Evolutionary conservation across 2,888 invertebrate species (phyloP).

Genomic region (Tridacna crocea): DNA sequence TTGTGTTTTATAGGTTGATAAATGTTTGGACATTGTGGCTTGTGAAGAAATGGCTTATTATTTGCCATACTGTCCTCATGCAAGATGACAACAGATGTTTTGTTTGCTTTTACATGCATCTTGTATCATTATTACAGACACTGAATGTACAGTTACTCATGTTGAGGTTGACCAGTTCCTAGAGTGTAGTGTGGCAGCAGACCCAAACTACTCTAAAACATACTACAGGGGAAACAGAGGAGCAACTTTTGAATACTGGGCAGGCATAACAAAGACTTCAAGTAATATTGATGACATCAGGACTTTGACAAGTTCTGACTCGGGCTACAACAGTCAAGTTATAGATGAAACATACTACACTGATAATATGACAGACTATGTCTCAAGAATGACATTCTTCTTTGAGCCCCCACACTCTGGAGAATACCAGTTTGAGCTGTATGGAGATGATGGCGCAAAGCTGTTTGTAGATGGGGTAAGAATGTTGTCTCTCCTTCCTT

Average conservation of each 20-base stretch:
- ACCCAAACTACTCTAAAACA: conserved; percentile 34
- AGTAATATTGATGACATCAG: conserved; percentile 37
- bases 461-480: conserved; percentile 61
- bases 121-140: conserved; percentile 39
- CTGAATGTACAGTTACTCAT: conserved; percentile 45
- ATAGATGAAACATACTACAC: conserved; percentile 64
- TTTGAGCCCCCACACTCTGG: conserved; percentile 71
- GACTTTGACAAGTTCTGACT: conserved; percentile 39
- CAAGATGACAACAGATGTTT: too few species aligned
- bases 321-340: conserved; percentile 53
- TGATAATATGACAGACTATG: conserved; percentile 61
- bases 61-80: too few species aligned
- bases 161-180: conserved; percentile 46
- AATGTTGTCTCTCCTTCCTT: too few species aligned
- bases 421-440: conserved; percentile 68
- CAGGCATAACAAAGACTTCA: conserved; percentile 24
- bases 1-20: too few species aligned
- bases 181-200: conserved; percentile 52
- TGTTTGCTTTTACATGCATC: too few species aligned
- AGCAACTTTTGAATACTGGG: conserved; percentile 61
- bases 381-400: conserved; percentile 65
- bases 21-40: too few species aligned
- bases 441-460: conserved; percentile 67
- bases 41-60: too few species aligned
- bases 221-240: conserved; percentile 67